Base-by-base conservation (phyloP, 2,113 vertebrate species). In the Colius striatus region DNA sequence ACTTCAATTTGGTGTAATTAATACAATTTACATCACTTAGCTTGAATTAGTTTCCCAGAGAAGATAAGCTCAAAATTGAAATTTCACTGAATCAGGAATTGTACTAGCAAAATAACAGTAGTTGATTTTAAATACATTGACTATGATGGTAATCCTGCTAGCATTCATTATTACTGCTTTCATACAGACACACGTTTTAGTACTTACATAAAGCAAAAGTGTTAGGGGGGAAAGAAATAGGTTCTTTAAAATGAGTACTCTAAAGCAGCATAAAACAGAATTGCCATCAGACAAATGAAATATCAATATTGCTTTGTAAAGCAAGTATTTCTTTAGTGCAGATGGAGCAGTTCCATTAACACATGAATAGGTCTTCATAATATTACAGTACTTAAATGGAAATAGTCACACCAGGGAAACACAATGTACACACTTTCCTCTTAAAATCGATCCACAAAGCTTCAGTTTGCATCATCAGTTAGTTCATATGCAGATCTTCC, bases 221-320 rank as follows among this genome's bases (percentile, higher is more conserved):
- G 57, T 5, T 34, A 26, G n/a, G 18, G 15, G 10, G 4, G 13
- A 47, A 16, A 17, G 27, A 26, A 65, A 61, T 32, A 53, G 4
- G 16, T 45, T 76, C 32, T 67, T 43, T 50, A 71, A 61, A 94
- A 91, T 61, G 17, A 13, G 17, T 67, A 45, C 20, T 81, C 22
- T 81, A 84, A 94, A 84, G 16, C 34, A 94, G 21, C 34, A 77
- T 71, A 89, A 93, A 92, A 74, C 13, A 84, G 60, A 74, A 67
- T n/a, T 92, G 53, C 61, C 53, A 84, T 45, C 65, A 84, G 60
- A 83, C 34, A 92, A 94, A 83, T 74, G 38, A 90, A 74, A 67
- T 63, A 90, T 53, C 89, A 90, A 89, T 62, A 93, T 32, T 84
- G 48, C 38, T 82, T 84, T 84, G 70, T 57, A 81, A 83, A 92